Conservation (phyloP, 2,797 vertebrate species). For the Pipistrellus pipistrellus region DNA sequence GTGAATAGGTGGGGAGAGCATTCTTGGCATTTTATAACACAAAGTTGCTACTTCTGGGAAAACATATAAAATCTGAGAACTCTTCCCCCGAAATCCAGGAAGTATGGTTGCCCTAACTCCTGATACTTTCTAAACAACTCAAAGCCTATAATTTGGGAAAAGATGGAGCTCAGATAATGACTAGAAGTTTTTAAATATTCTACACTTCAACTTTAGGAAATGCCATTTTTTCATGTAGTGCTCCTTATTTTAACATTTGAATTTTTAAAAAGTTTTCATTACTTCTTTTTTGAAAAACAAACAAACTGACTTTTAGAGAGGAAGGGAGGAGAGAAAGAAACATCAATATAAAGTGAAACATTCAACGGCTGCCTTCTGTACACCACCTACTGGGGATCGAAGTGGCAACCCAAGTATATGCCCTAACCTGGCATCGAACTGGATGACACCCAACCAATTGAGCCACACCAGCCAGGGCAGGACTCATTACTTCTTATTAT, state of each 20-base stretch:
- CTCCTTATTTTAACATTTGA: background rate
- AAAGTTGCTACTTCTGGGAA: slow-evolving; percentile 3
- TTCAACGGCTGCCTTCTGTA: background rate
- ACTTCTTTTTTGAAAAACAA: background rate
- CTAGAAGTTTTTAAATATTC: background rate
- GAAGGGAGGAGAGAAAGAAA: background rate
- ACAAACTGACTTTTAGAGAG: background rate
- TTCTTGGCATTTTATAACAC: background rate
- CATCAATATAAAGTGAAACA: background rate
- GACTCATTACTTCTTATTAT: background rate
- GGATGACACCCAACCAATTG: background rate
- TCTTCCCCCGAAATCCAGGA: background rate
- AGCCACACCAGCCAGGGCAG: background rate
- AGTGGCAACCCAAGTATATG: background rate
- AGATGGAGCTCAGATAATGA: background rate
- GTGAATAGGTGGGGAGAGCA: background rate
- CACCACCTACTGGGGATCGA: background rate
- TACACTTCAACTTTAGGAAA: slow-evolving; percentile 31
- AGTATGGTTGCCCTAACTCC: background rate
- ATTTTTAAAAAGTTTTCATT: background rate
- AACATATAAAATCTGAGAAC: background rate
- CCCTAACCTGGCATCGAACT: background rate
- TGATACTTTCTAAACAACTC: background rate
- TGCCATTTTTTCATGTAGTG: background rate
- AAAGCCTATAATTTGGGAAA: background rate